These are phyloP conservation scores for Diabrotica balteata DNA, from an alignment of 2,888 invertebrate species.

Conservation along the genomic window DNA sequence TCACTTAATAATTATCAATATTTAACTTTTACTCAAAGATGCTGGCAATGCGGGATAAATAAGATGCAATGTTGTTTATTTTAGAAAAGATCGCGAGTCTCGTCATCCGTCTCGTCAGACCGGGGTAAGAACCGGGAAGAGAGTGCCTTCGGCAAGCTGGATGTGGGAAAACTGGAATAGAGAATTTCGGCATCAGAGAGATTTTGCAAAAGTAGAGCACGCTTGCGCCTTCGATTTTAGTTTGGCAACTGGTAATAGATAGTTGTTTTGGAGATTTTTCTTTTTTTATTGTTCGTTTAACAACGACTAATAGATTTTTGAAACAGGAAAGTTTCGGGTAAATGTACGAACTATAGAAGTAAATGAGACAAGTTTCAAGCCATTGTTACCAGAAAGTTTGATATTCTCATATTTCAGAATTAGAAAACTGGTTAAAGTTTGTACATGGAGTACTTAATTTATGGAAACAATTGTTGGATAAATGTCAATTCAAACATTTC, in stretches of 20 bases:
- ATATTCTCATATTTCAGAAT: conserved; percentile 10
- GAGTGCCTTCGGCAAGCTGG: conserved; percentile 36
- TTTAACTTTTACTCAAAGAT: neutral
- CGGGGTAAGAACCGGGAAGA: conserved; percentile 32
- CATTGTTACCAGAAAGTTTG: conserved; percentile 17
- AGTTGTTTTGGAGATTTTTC: conserved; percentile 32
- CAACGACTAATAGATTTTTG: conserved; percentile 34
- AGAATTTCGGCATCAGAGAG: conserved; percentile 37
- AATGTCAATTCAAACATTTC: too few species aligned
- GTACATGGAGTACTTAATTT: neutral
- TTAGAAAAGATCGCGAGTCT: conserved; percentile 9
- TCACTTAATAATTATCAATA: neutral
- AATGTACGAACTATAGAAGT: conserved; percentile 21
- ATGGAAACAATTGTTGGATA: too few species aligned
- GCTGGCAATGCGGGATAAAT: too few species aligned
- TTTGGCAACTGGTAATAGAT: conserved; percentile 37
- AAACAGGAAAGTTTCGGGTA: conserved; percentile 21
- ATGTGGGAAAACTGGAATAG: conserved; percentile 42
- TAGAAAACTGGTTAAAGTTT: neutral
- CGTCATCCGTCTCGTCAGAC: conserved; percentile 19
- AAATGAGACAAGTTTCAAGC: conserved; percentile 20
- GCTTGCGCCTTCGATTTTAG: conserved; percentile 39
- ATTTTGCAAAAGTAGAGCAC: conserved; percentile 40
- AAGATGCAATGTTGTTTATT: too few species aligned
- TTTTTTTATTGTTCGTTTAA: conserved; percentile 31